phyloP scores from a whole-genome alignment of 2,888 invertebrate species.

The Melipona beecheii region DNA sequence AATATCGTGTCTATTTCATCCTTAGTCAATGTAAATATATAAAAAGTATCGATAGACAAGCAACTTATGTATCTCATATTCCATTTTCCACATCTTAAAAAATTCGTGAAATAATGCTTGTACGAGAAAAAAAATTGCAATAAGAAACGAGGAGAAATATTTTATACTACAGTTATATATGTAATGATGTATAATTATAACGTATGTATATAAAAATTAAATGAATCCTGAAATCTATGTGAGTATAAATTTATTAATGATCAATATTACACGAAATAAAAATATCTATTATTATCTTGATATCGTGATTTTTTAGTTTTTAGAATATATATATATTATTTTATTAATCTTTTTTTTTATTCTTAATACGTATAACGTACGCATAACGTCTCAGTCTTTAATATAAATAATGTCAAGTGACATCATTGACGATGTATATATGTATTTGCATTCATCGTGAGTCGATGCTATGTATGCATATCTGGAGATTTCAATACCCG shows the following conservation, averaged over 20 bases:
- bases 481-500: constrained; percentile 56
- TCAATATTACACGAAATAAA: background rate
- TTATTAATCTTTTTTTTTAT: background rate
- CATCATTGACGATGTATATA: too few relatives aligned
- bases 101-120: background rate
- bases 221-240: background rate
- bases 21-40: background rate
- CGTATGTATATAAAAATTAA: background rate
- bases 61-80: background rate
- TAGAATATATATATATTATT: too few relatives aligned
- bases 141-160: background rate
- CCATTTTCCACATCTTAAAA: background rate
- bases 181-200: background rate
- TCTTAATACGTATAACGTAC: background rate
- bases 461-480: too few relatives aligned
- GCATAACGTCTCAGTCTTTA: too few relatives aligned
- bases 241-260: background rate
- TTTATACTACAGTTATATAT: background rate
- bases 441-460: background rate
- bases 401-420: too few relatives aligned
- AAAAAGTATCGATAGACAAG: background rate
- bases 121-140: background rate
- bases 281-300: background rate
- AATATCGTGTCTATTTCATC: background rate
- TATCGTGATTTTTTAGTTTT: background rate